Base-by-base conservation (phyloP, 1,140 invertebrate genomes). In the Ladona fulva region DNA sequence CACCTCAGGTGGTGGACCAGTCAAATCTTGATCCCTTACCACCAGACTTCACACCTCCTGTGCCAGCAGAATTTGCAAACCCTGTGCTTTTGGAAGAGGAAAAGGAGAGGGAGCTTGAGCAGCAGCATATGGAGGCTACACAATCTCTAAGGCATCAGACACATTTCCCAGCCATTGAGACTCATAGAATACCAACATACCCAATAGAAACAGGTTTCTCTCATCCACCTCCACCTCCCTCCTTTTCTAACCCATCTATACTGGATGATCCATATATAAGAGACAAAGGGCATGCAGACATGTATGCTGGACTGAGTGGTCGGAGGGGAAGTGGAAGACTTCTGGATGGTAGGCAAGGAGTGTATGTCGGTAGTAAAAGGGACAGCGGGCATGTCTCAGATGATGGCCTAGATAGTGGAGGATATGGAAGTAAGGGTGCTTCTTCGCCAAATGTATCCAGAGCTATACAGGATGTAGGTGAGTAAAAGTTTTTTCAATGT, bases 391-490 rank as follows among this genome's bases (percentile, higher is more conserved):
- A 66, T 66, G 52, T 22, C 14, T 66, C 52, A 22, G 52, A 66
- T 19, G 52, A 66, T 16, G 52, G 52, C 16, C 12, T 66, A 22
- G 52, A 66, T 66, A 22, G 52, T 66, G 52, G 52, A 19, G 14
- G n/a, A 19, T 16, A 22, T 12, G 52, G 52, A 19, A 22, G 52
- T 16, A 76, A 76, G n/a, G 75, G 42, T 8, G 75, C 25, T n/a
- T 76, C 75, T 25, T 25, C 75, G 10, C 75, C 75, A 3, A 42
- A 76, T 25, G 75, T 76, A 8, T 22, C 75, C 29, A 37, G 25
- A 14, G 25, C 25, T 19, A 10, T 25, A 16, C 25, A 76, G 75
- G 75, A 22, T 8, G 75, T 37, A 37, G 14, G 75, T 76, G 75
- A 25, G 25, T 76, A 42, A 37, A 25, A 22, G 24, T 5, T 37